A percentile compares a stretch with the other conserved stretches of the same genome.
phyloP scores from a whole-genome alignment of 2,113 vertebrate species.

The Sardina pilchardus region DNA sequence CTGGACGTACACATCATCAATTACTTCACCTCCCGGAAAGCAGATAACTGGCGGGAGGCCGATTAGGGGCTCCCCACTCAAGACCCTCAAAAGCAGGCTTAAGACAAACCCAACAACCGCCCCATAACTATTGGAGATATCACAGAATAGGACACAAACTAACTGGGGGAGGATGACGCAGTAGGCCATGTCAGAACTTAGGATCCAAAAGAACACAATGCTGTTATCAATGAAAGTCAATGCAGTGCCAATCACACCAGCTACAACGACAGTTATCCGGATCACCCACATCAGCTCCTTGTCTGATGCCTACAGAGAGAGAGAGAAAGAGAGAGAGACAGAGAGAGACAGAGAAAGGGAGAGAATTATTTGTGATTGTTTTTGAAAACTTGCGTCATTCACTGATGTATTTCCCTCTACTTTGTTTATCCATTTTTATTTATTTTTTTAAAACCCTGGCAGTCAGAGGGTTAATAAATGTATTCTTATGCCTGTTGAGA shows the following conservation, averaged over 20 bases:
- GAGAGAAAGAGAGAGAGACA: no score
- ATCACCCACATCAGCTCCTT: conserved; percentile 70
- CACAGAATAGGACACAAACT: conserved; percentile 65
- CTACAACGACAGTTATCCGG: conserved; percentile 67
- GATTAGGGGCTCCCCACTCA: conserved; percentile 74
- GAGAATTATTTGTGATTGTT: no score
- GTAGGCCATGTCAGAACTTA: conserved; percentile 74
- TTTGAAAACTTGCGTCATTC: no score
- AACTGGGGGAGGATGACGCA: conserved; percentile 74
- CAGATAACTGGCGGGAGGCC: conserved; percentile 58
- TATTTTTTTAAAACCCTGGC: no score
- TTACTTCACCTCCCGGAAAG: conserved; percentile 70
- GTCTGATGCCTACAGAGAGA: conserved; percentile 67
- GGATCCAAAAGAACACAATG: conserved; percentile 69
- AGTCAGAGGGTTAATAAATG: no score
- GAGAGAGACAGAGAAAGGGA: no score
- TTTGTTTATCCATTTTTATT: no score
- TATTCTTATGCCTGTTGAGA: no score
- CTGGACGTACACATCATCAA: conserved; percentile 63
- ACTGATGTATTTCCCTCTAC: no score
- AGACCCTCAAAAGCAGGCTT: conserved; percentile 69
- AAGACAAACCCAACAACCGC: conserved; percentile 67
- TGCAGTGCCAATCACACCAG: conserved; percentile 62
- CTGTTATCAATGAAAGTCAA: conserved; percentile 73
- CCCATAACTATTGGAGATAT: conserved; percentile 71